phyloP scores from a whole-genome alignment of 1,140 invertebrate genomes.

The Orchestia grillus region DNA sequence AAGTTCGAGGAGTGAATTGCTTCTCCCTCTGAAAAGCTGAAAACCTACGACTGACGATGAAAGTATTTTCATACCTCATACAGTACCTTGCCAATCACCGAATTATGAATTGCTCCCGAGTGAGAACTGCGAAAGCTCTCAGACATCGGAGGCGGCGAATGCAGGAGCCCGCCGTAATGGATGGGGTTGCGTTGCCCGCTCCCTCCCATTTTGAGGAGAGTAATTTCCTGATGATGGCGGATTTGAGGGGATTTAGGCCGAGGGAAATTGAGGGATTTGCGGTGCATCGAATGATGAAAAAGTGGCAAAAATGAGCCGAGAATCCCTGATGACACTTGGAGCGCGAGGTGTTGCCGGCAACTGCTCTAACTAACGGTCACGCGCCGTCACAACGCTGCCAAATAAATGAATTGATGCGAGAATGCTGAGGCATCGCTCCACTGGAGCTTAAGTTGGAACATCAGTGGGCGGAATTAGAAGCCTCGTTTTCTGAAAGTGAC shows the following conservation, averaged over 20 bases:
- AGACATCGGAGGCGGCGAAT: not conserved
- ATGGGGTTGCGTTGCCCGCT: not conserved
- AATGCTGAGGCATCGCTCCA: not conserved
- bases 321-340: slow-evolving; percentile 30
- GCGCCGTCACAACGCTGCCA: too few species aligned
- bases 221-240: slow-evolving; percentile 52
- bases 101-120: not conserved
- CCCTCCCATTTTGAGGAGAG: slow-evolving; percentile 21
- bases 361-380: not conserved
- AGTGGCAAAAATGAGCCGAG: slow-evolving; percentile 16
- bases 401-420: too few species aligned
- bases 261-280: slow-evolving; percentile 55
- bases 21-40: not conserved
- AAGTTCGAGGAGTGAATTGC: too few species aligned
- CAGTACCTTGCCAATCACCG: not conserved
- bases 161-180: not conserved
- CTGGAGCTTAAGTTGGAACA: not conserved
- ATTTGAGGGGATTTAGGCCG: slow-evolving; percentile 17
- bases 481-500: too few species aligned
- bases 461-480: too few species aligned
- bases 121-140: not conserved
- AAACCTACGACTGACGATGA: not conserved
- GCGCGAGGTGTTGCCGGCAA: not conserved
- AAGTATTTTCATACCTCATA: not conserved
- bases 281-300: slow-evolving; percentile 45